phyloP scores from a whole-genome alignment of 2,113 vertebrate genomes.

The Colossoma macropomum region DNA sequence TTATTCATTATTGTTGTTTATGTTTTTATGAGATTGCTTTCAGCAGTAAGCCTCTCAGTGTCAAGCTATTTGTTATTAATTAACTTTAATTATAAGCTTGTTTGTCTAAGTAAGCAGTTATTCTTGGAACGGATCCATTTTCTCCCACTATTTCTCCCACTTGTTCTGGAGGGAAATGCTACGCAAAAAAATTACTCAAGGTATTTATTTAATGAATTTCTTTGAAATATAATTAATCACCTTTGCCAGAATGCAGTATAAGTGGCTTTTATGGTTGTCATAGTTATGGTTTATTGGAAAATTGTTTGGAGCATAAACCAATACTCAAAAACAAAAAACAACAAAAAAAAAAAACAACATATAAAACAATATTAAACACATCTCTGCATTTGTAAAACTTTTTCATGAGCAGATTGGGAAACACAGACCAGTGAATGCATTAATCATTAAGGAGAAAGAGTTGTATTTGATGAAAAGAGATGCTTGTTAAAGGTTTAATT shows the following conservation, averaged over 20 bases:
- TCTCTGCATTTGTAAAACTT: background rate
- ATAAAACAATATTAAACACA: background rate
- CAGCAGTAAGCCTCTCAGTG: background rate
- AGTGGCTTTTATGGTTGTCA: background rate
- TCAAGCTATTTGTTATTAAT: background rate
- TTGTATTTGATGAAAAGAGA: too few species aligned
- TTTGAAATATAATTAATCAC: background rate
- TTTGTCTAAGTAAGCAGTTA: background rate
- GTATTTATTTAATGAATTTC: background rate
- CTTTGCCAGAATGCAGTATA: background rate
- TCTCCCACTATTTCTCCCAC: background rate
- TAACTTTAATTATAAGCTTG: background rate
- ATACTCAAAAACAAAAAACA: too few species aligned
- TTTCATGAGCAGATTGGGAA: background rate
- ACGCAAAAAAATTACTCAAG: background rate
- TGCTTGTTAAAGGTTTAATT: too few species aligned
- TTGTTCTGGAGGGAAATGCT: background rate
- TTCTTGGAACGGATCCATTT: background rate
- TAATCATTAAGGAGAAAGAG: too few species aligned
- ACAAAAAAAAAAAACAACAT: too few species aligned
- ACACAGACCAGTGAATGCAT: background rate
- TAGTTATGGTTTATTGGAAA: background rate
- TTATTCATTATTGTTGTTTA: too few species aligned
- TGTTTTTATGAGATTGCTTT: background rate
- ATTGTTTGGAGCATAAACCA: background rate